Conservation (phyloP, 2,113 vertebrate species). For the Nycticorax nycticorax region DNA sequence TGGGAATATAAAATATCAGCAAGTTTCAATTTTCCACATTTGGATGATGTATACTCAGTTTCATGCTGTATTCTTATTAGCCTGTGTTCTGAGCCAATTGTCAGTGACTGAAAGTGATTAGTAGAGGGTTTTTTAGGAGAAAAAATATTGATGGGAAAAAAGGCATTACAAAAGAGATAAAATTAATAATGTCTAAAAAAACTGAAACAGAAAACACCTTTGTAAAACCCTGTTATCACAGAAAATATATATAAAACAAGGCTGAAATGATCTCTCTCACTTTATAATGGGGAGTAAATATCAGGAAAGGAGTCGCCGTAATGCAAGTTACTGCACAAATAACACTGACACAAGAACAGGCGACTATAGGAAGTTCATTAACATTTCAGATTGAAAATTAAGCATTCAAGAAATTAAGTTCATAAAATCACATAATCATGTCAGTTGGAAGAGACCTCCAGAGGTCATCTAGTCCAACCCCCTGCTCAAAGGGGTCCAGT, state of each 20-base stretch:
- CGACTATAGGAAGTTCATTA: background rate
- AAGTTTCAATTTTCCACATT: background rate
- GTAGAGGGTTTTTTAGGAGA: background rate
- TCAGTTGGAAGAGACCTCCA: background rate
- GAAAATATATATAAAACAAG: background rate
- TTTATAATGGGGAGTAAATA: background rate
- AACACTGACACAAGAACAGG: background rate
- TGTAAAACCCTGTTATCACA: background rate
- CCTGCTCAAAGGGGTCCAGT: fast-evolving
- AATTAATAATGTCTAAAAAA: background rate
- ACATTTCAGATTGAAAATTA: background rate
- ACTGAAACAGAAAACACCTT: background rate
- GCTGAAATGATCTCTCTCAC: background rate
- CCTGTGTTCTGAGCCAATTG: background rate
- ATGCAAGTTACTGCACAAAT: background rate
- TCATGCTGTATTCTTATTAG: background rate
- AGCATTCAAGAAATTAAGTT: background rate
- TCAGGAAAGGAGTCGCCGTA: background rate
- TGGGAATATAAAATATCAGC: background rate
- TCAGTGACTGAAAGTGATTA: background rate
- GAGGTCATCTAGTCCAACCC: background rate
- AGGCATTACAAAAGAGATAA: background rate
- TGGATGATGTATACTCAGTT: background rate
- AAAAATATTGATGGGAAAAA: background rate
- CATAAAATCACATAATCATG: background rate